Evolutionary conservation across 1,140 invertebrate species (phyloP), one percentile per base, ranked within the genome.

Genomic region (Drosophila ananassae): DNA sequence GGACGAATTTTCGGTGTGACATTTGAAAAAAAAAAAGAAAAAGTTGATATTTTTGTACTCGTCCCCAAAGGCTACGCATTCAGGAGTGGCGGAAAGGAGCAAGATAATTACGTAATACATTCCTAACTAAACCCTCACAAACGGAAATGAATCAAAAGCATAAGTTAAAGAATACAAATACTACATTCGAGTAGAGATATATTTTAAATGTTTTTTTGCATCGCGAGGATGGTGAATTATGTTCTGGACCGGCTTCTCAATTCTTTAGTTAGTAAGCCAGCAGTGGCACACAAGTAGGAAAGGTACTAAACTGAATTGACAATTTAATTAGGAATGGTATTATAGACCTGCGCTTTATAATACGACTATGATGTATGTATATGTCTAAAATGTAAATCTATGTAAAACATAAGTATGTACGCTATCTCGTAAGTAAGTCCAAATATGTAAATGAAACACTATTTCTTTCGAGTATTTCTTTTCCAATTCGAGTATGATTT

Each of bases 31-130:
- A 28, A 28, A 28, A 10, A 44, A 17, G 17, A 53, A 75, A 72
- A 78, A 87, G 66, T 79, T 81, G 74, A 87, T 87, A 87, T 87
- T 87, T 84, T 87, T 87, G 89, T 87, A 87, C 78, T 63, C 74
- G 64, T 82, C 64, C 61, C 54, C 5, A 6, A 64, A 66, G 78
- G 59, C 83, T 89, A 73, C 24, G 48, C 48, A 67, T 58, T 51
- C 25, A 79, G 9, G 5, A 21, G 25, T 60, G 54, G 52, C 74
- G 39, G 24, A 50, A 56, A 71, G 59, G 53, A 83, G 48, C 30
- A 66, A 63, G 17, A 69, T 50, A 51, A 58, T 60, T 44, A 62
- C 32, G 47, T 44, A 62, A 62, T 47, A 85, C 82, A 85, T 85
- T 85, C 82, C 82, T 85, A 85, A 59, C 54, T 58, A 55, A 73